phyloP scores from a whole-genome alignment of 2,888 invertebrate species.

The Cephus pulcher region DNA sequence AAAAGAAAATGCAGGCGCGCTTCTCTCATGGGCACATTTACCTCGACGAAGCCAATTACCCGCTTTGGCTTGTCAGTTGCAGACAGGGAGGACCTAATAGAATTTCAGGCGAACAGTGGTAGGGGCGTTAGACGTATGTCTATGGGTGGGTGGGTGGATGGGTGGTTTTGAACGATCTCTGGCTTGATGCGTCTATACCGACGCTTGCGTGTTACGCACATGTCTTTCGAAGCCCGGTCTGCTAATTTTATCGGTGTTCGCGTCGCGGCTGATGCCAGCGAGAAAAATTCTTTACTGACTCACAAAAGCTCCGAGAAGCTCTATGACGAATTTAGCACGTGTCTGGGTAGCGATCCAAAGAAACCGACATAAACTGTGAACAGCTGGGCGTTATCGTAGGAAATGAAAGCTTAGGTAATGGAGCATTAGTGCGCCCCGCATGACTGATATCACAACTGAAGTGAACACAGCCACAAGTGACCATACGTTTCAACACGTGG shows the following conservation, averaged over 20 bases:
- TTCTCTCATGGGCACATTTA: not conserved
- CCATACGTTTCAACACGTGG: not conserved
- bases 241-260: constrained; percentile 10
- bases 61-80: not conserved
- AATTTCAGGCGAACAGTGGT: not conserved
- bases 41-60: not conserved
- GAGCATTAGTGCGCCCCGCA: not conserved
- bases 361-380: not conserved
- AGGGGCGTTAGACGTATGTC: not conserved
- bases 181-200: not conserved
- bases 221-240: constrained; percentile 13
- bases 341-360: not conserved
- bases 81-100: not conserved
- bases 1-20: not conserved
- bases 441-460: not conserved
- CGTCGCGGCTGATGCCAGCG: not conserved
- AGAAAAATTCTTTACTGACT: constrained; percentile 17
- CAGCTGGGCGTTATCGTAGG: not conserved
- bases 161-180: not conserved
- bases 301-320: constrained; percentile 9
- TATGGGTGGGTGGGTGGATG: not conserved
- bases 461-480: not conserved
- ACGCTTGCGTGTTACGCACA: constrained; percentile 14
- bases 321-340: constrained; percentile 17
- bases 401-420: not conserved